Base-by-base conservation (phyloP, 2,888 invertebrate genomes). In the Dendrolimus houi region DNA sequence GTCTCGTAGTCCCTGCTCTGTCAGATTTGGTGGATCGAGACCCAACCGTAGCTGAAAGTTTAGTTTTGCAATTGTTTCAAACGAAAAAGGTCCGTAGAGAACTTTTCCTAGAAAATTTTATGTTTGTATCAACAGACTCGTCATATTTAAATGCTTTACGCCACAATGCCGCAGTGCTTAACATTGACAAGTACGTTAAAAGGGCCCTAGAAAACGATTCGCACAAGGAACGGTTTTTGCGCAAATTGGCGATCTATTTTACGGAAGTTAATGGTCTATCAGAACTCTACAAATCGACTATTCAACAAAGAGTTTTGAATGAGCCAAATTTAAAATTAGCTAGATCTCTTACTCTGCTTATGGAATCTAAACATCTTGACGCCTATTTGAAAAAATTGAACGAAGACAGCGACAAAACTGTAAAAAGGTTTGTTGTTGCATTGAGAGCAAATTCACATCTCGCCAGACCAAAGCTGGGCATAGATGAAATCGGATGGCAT, bases 91-190 rank as follows among this genome's bases (percentile, higher is more conserved):
- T 74, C 7, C 78, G 85, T 7, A 74, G 72, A 52, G 67, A 73
- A 56, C 63, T 86, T 2, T 65, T 78, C 17, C 60, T 55, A 3
- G 70, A 74, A 54, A 75, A 78, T 29, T 77, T 85, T 56, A 58
- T 61, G 1, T 59, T 80, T 0, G 64, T 69, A 3, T 70, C 75
- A 52, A 72, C 71, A n/a, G 71, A 77, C 54, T 74, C 66, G 8
- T 77, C 83, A 0, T 80, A 79, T 54, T 3, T 80, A 0, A 86
- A 86, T 59, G 80, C 70, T 0, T 60, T 86, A 13, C 76, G 77
- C 47, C 83, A 85, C 14, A 73, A 82, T n/a, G 57, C 68, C 1
- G 55, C 59, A 7, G 62, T 76, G 2, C 62, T 84, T 0, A 59
- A 65, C 8, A 53, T 62, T 2, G 70, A 73, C 0, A 63, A 66